These are phyloP conservation scores for Drosophila subobscura DNA, from an alignment of 1,140 invertebrate genomes.

Conservation along the genomic window DNA sequence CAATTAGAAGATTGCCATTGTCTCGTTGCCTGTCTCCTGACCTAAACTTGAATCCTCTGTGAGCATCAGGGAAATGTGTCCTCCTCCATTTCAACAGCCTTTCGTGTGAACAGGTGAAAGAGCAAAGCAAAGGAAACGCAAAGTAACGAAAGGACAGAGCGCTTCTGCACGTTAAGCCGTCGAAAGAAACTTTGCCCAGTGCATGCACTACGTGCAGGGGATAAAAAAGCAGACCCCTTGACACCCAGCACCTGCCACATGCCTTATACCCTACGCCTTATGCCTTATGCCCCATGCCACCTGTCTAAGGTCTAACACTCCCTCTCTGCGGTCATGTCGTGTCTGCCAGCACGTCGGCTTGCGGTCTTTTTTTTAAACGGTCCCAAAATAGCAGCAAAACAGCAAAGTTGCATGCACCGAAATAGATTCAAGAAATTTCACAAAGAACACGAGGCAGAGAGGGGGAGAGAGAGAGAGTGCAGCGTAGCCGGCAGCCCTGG, in stretches of 20 bases:
- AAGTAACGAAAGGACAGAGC: conserved; percentile 6
- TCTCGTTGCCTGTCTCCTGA: too few relatives aligned
- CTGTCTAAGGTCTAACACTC: neutral
- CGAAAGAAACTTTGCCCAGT: conserved; percentile 47
- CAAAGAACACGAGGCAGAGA: neutral
- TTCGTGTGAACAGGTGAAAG: conserved; percentile 18
- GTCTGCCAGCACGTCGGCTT: conserved; percentile 62
- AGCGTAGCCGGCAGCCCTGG: neutral
- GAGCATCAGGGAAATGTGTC: neutral
- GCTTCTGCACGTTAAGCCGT: too few relatives aligned
- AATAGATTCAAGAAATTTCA: conserved; percentile 44
- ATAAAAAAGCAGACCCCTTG: conserved; percentile 46
- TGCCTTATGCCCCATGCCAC: neutral
- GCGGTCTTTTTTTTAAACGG: conserved; percentile 65
- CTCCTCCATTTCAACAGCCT: conserved; percentile 35
- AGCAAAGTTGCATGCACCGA: conserved; percentile 66
- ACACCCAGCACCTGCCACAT: conserved; percentile 24
- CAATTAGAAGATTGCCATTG: neutral
- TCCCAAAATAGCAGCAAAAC: conserved; percentile 70
- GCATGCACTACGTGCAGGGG: conserved; percentile 63
- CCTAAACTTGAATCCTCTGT: too few relatives aligned
- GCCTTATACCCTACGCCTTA: conserved; percentile 8
- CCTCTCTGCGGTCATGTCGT: conserved; percentile 58
- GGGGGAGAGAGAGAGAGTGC: neutral
- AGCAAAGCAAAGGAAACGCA: conserved; percentile 23